Conservation (phyloP, 2,113 vertebrate species). For the Hypanus sabinus region DNA sequence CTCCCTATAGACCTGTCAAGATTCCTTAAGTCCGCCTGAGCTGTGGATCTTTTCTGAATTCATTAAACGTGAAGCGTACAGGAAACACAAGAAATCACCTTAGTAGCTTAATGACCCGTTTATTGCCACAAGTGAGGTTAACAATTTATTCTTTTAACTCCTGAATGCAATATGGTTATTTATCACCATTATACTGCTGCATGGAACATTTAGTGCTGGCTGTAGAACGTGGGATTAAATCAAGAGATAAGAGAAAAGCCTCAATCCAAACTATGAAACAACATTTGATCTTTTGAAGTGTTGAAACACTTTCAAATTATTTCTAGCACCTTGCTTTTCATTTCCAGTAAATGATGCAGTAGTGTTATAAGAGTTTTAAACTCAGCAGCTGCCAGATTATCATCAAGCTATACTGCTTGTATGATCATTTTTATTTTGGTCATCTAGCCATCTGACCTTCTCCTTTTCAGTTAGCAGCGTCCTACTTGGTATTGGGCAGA, state of each 20-base stretch:
- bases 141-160: not conserved
- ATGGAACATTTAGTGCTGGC: not conserved
- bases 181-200: not conserved
- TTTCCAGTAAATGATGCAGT: not conserved
- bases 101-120: not conserved
- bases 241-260: not conserved
- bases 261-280: not conserved
- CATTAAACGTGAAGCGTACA: not conserved
- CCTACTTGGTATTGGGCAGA: not conserved
- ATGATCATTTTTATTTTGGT: slow-evolving; percentile 23
- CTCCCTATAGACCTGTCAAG: no score
- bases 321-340: not conserved
- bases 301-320: not conserved
- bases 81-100: not conserved
- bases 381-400: not conserved
- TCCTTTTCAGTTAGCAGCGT: not conserved
- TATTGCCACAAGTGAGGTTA: not conserved
- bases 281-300: not conserved
- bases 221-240: not conserved
- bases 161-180: not conserved
- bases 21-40: no score
- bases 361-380: not conserved
- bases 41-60: not conserved
- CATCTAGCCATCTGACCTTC: not conserved
- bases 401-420: not conserved